Conservation (phyloP, 1,140 invertebrate species). For the Temnothorax nylanderi region DNA sequence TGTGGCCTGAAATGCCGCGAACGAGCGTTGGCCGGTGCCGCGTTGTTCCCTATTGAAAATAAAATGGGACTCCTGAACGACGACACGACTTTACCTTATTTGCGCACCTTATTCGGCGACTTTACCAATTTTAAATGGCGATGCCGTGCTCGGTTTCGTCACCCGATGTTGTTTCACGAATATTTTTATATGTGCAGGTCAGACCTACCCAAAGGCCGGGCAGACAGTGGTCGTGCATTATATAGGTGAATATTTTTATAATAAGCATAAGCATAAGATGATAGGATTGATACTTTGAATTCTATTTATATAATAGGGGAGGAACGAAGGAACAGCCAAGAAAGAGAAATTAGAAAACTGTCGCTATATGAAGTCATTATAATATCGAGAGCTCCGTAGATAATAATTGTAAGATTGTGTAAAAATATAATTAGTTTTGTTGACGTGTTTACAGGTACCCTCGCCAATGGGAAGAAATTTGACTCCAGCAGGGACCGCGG, state of each 20-base stretch:
- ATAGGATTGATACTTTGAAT: neutral
- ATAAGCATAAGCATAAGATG: too few relatives aligned
- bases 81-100: neutral
- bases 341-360: neutral
- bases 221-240: conserved; percentile 98
- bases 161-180: conserved; percentile 28
- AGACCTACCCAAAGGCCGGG: conserved; percentile 95
- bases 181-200: conserved; percentile 86
- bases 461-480: conserved; percentile 95
- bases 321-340: neutral
- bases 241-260: conserved; percentile 89
- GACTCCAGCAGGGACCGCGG: conserved; percentile 97
- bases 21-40: neutral
- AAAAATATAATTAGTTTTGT: neutral
- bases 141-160: neutral
- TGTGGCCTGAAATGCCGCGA: neutral
- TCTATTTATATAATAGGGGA: neutral
- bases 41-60: neutral
- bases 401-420: neutral
- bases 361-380: neutral
- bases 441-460: conserved; percentile 86
- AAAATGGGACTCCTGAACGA: neutral
- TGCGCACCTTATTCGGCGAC: too few relatives aligned
- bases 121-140: neutral
- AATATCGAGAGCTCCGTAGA: neutral